Evolutionary conservation across 2,113 vertebrate species (phyloP).

Genomic region (Lagopus leucura): DNA sequence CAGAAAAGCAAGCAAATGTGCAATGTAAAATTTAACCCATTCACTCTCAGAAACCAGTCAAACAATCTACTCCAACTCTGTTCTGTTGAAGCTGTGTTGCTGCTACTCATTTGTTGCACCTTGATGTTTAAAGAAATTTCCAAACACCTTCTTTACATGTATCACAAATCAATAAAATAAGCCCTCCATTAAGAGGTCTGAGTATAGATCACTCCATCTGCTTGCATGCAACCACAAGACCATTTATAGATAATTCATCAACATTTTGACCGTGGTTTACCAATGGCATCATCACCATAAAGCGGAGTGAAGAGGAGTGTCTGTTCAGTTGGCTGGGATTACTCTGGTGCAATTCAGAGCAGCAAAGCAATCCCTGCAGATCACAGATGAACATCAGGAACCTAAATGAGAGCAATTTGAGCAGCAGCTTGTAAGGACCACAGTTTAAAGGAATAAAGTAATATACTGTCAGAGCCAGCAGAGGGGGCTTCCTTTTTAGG

Average conservation of each 20-base stretch:
- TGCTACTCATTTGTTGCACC: neutral
- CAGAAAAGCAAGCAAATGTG: neutral
- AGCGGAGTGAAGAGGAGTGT: neutral
- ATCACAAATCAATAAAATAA: neutral
- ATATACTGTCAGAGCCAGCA: conserved; percentile 62
- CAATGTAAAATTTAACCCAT: neutral
- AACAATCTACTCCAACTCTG: neutral
- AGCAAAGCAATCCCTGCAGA: neutral
- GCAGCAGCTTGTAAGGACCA: neutral
- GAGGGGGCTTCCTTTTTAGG: conserved; percentile 74
- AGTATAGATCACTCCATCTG: neutral
- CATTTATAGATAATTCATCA: neutral
- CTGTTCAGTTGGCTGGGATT: neutral
- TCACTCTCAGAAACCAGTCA: neutral
- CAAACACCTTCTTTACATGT: neutral
- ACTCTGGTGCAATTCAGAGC: neutral
- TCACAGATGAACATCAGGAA: neutral
- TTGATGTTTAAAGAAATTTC: neutral
- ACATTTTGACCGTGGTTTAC: neutral
- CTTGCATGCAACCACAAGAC: neutral
- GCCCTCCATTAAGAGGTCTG: neutral
- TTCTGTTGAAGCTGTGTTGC: accelerated
- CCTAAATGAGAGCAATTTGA: neutral
- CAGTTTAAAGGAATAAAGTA: conserved; percentile 1
- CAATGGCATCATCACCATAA: neutral